Evolutionary conservation across 2,797 vertebrate genomes (phyloP), one percentile per base, ranked within the genome.

Genomic region (Falco concolor): DNA sequence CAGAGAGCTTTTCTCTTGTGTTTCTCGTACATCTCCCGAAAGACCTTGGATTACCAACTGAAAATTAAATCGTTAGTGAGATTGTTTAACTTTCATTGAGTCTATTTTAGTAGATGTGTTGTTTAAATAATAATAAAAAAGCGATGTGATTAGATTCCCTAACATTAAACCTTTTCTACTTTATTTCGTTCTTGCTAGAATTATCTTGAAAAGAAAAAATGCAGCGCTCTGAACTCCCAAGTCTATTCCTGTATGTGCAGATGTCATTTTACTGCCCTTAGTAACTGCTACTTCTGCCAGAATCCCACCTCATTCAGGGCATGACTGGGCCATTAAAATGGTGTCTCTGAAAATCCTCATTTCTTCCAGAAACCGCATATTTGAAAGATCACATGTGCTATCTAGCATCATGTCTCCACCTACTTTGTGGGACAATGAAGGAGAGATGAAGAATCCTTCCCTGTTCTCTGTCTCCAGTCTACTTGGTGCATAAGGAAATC

Each of bases 51-150:
- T 88, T 91, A 24, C 12, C 32, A 77, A 92, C 91, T 50, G 27
- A 77, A 88, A 94, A 78, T 73, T 25, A 82, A 79, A 45, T 73
- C 84, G 36, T 89, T 85, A 92, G 68, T 44, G 32, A 87, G 57
- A 17, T 92, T 89, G n/a, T 82, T 96, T 91, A 95, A 91, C 72
- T 90, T 94, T 12, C 40, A 45, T 30, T 80, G 53, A 79, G 56
- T 57, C 47, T 91, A 40, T 85, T 87, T 85, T 77, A 74, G 60
- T 82, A 68, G 56, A 61, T 59, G 20, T 47, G 22, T 42, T 92
- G 23, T 67, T 96, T 80, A 89, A 95, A 87, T 91, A 95, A 82
- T 63, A 79, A 91, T 88, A 63, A 72, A 83, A 90, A 87, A 75
- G 7, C 18, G 63, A 40, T 68, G 22, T 57, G 30, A 60, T 80